These are phyloP conservation scores for Parazoanthus darwini DNA, from an alignment of 92 coral and sea anemone species.

Conservation along the genomic window DNA sequence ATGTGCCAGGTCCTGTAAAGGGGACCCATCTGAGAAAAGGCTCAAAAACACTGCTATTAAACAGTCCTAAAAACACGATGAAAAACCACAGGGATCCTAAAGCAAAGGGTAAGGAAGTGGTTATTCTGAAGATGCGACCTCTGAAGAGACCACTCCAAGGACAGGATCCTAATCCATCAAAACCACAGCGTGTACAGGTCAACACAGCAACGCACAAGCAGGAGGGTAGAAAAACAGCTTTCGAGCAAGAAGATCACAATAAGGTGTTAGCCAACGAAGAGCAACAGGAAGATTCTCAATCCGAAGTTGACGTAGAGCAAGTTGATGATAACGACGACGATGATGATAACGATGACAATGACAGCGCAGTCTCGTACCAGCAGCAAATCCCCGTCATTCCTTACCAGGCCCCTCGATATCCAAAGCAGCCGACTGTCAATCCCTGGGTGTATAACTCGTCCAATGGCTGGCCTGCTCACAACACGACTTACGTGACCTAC, in stretches of 20 bases:
- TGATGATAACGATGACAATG: neutral
- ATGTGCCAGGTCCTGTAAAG: constrained; percentile 20
- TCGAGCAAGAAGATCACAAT: constrained; percentile 2
- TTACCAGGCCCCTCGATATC: constrained; percentile 33
- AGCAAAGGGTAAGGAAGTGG: neutral
- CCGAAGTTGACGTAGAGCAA: neutral
- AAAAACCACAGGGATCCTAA: neutral
- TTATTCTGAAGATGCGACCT: constrained; percentile 17
- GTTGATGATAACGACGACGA: neutral
- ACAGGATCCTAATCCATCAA: neutral
- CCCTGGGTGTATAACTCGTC: constrained; percentile 39
- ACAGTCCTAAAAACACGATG: neutral
- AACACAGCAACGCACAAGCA: neutral
- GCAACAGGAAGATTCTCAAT: neutral
- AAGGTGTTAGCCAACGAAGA: neutral
- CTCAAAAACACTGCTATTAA: neutral
- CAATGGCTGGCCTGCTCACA: constrained; percentile 36
- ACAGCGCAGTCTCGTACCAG: neutral
- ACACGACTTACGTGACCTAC: constrained; percentile 22
- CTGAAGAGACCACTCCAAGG: neutral
- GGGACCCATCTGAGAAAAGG: neutral
- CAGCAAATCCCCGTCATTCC: constrained; percentile 15
- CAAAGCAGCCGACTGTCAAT: constrained; percentile 20
- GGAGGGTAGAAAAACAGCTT: neutral
- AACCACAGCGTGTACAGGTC: neutral